Evolutionary conservation across 2,888 invertebrate species (phyloP), one percentile per base, ranked within the genome.

Genomic region (Acronicta aceris): DNA sequence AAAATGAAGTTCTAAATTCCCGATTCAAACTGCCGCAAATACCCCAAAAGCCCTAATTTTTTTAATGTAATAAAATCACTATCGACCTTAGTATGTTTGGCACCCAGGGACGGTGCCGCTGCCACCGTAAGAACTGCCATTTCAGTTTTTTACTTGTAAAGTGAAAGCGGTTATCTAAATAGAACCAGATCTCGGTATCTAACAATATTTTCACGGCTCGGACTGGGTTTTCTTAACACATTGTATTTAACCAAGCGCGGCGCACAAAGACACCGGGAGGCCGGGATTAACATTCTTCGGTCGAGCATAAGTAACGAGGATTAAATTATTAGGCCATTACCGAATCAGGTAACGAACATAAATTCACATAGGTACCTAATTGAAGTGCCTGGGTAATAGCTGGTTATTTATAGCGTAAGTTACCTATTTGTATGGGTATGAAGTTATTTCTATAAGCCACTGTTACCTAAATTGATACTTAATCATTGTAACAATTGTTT

Each of bases 321-420:
- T 70, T 64, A 61, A 70, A 65, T 74, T 77, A 67, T 57, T 61
- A 60, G 53, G 41, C 66, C 50, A 74, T 76, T 76, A 66, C 54
- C 17, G 60, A 59, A 65, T 69, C 59, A 47, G 21, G 17, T 59
- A 55, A 7, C 38, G 59, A 50, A 67, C 49, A 75, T 75, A 77
- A 75, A 76, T 76, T 57, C 69, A 48, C 58, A 43, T 77, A n/a
- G n/a, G 38, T 38, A 33, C 33, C 0, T 30, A 65, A 66, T 69
- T 63, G 66, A 59, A 63, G 54, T 58, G 27, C 52, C 57, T 15
- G 36, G 52, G 33, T 46, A 48, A 57, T 49, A 25, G 15, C 38
- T 43, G 27, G 42, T 58, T 51, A 65, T 68, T 57, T 21, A 57
- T 68, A n/a, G n/a, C 6, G n/a, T 55, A 33, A 33, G 33, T 10